These are phyloP conservation scores for Pristionchus japonicus DNA, from an alignment of 2,888 invertebrate species.

Conservation along the genomic window DNA sequence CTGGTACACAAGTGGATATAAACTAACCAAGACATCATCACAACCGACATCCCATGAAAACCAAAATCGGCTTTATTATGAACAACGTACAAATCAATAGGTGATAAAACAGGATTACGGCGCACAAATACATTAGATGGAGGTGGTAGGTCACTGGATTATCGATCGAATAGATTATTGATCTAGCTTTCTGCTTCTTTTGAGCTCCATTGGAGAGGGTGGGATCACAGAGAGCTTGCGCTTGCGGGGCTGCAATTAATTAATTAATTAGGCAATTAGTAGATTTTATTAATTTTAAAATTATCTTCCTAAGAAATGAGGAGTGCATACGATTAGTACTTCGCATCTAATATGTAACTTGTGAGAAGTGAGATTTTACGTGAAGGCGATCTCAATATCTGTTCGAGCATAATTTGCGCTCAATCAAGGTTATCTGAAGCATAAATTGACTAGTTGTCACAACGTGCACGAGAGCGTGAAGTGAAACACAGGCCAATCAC, in stretches of 20 bases:
- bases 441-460: background rate
- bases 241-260: constrained; percentile 51
- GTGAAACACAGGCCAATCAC: background rate
- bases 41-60: background rate
- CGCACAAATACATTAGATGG: background rate
- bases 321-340: no score
- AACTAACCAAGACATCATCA: background rate
- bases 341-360: background rate
- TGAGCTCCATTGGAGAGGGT: constrained; percentile 49
- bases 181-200: constrained; percentile 48
- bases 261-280: no score
- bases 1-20: background rate
- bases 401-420: background rate
- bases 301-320: no score
- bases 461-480: no score
- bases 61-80: background rate
- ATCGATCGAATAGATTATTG: background rate
- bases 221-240: constrained; percentile 50
- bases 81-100: background rate
- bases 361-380: background rate
- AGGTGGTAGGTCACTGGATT: background rate
- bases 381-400: background rate
- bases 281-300: no score
- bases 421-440: background rate
- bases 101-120: background rate